Percentiles rank a stretch among this genome's conserved stretches.
Conservation (phyloP, 1,140 invertebrate genomes). For the Drosophila watanabei region DNA sequence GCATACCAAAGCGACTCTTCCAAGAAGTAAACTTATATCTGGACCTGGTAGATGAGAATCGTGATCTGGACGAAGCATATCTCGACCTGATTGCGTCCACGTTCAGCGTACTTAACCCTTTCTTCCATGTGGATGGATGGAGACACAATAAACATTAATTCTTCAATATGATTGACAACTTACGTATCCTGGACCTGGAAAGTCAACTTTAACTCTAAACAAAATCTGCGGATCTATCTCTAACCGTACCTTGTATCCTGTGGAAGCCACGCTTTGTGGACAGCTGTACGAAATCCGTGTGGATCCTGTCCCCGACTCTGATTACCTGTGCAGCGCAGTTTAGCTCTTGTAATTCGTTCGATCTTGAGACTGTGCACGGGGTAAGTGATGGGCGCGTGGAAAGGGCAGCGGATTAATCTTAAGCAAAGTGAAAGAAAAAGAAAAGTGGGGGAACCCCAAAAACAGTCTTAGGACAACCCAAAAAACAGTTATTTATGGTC, state of each 20-base stretch:
- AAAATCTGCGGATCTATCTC: neutral
- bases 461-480: neutral
- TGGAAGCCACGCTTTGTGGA: neutral
- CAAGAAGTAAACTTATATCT: too few relatives aligned
- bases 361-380: conserved; percentile 73
- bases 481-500: neutral
- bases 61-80: neutral
- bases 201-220: neutral
- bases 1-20: neutral
- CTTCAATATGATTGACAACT: neutral
- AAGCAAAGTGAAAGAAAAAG: neutral
- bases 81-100: too few relatives aligned
- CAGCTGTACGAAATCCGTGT: neutral
- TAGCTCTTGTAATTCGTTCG: conserved; percentile 71
- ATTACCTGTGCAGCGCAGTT: conserved; percentile 40
- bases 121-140: too few relatives aligned
- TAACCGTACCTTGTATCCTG: neutral
- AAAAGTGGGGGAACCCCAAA: neutral
- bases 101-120: too few relatives aligned
- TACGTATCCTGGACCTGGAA: neutral
- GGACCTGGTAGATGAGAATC: neutral
- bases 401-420: conserved; percentile 42
- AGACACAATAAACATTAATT: neutral
- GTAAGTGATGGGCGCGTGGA: conserved; percentile 83
- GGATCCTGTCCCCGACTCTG: conserved; percentile 22